Evolutionary conservation across 2,888 invertebrate species (phyloP), one percentile per base, ranked within the genome.

Genomic region (Apodemia zela): DNA sequence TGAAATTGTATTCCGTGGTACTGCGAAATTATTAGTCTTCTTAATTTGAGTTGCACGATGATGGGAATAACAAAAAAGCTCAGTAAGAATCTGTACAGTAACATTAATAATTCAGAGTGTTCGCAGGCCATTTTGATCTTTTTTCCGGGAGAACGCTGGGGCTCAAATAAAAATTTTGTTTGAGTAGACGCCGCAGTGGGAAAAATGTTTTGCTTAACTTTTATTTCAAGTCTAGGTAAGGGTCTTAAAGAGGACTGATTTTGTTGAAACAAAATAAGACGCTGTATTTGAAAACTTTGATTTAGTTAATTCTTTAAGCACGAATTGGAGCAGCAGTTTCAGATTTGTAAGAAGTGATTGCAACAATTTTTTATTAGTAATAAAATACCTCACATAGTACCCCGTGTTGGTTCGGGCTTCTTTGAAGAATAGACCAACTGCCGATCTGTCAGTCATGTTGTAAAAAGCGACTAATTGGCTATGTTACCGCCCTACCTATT

Each of bases 61-160:
- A 75, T 73, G 72, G 71, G 71, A 72, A 72, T 75, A 72, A 72
- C 71, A 71, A 68, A 72, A 67, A 73, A 69, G 68, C 68, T 71
- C 69, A 62, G 68, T 69, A 65, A 72, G 72, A 69, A 72, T 70
- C 69, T 73, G 69, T 73, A 66, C 72, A 72, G 72, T 74, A 72
- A 73, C 70, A 74, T 77, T 79, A 77, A 77, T 76, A 76, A 78
- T 78, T 77, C 74, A 75, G 68, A 68, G 69, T 67, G 63, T 70
- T 72, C 72, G 71, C 68, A 62, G 71, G 70, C 72, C 71, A 71
- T 71, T 73, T 74, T 70, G 66, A 66, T 70, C 66, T 70, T 71
- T 72, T 73, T 71, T 73, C 71, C 65, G 66, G 65, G 61, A 64
- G 66, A 64, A 71, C 64, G 68, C 63, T 64, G 68, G 65, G 68